phyloP scores from a whole-genome alignment of 2,113 vertebrate species.

The Ahaetulla prasina region DNA sequence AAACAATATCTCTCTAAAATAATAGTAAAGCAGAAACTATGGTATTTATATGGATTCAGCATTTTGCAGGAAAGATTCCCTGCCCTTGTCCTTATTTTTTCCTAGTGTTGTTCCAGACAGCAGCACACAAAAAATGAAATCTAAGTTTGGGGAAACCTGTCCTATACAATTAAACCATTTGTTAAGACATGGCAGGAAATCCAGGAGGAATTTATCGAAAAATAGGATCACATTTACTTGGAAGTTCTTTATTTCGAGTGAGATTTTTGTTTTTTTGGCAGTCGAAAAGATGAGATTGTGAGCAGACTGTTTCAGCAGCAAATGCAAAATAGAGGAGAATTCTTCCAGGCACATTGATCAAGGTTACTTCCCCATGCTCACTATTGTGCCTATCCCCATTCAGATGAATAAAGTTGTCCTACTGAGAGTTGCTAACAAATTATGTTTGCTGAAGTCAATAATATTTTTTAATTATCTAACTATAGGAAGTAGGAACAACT shows the following conservation, averaged over 20 bases:
- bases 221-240: background rate
- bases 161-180: background rate
- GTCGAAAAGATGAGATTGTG: background rate
- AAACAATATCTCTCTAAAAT: background rate
- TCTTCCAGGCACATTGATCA: background rate
- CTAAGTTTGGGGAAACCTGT: background rate
- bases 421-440: background rate
- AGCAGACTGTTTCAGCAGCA: background rate
- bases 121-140: background rate
- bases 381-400: background rate
- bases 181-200: background rate
- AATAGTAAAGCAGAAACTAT: background rate
- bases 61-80: background rate
- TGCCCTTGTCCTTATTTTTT: background rate
- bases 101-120: background rate
- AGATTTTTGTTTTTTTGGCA: background rate
- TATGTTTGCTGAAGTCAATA: background rate
- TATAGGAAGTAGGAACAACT: background rate
- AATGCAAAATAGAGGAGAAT: background rate
- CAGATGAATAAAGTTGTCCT: background rate
- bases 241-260: background rate
- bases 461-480: background rate
- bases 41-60: background rate
- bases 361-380: background rate
- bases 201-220: background rate